These are phyloP conservation scores for Ceratoteleas bidentatus DNA, from an alignment of 1,140 invertebrate species.

Conservation along the genomic window DNA sequence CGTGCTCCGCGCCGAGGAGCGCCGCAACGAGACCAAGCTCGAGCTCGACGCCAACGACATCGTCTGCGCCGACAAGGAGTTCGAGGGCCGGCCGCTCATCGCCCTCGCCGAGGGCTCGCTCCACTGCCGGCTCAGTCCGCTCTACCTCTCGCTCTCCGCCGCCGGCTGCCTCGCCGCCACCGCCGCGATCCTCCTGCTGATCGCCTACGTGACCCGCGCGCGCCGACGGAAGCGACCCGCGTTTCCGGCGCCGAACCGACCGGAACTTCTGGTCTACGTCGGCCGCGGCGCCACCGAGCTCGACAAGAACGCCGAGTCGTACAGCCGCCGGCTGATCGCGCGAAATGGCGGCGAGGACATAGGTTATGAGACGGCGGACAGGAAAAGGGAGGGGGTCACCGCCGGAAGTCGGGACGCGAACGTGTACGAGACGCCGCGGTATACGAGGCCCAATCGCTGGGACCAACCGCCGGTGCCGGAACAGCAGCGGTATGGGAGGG, in stretches of 20 bases:
- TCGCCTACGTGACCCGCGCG: slow-evolving; percentile 71
- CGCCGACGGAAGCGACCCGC: slow-evolving; percentile 74
- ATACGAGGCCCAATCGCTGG: slow-evolving; percentile 55
- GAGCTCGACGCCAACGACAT: slow-evolving; percentile 76
- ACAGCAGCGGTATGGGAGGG: not conserved
- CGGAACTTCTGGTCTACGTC: slow-evolving; percentile 78
- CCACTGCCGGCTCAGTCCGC: slow-evolving; percentile 73
- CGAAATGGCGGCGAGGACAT: slow-evolving; percentile 75
- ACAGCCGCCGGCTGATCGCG: slow-evolving; percentile 72
- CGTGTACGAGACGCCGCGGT: slow-evolving; percentile 75
- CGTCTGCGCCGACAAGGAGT: slow-evolving; percentile 77
- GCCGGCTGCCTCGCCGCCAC: slow-evolving; percentile 73
- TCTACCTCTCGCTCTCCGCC: slow-evolving; percentile 74
- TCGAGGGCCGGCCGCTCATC: slow-evolving; percentile 72
- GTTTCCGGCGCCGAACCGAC: slow-evolving; percentile 74
- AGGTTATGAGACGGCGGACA: slow-evolving; percentile 71
- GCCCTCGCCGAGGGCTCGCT: slow-evolving; percentile 74
- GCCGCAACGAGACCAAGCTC: slow-evolving; percentile 72
- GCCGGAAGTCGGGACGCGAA: slow-evolving; percentile 69
- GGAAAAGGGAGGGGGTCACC: slow-evolving; percentile 61
- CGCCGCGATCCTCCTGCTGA: slow-evolving; percentile 71
- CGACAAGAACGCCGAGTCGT: slow-evolving; percentile 74
- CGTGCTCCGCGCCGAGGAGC: slow-evolving; percentile 81
- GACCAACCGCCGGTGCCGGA: slow-evolving; percentile 17
- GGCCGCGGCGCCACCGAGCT: slow-evolving; percentile 71